These are phyloP conservation scores for Cordilura impudica DNA, from an alignment of 2,888 invertebrate species.

Conservation along the genomic window DNA sequence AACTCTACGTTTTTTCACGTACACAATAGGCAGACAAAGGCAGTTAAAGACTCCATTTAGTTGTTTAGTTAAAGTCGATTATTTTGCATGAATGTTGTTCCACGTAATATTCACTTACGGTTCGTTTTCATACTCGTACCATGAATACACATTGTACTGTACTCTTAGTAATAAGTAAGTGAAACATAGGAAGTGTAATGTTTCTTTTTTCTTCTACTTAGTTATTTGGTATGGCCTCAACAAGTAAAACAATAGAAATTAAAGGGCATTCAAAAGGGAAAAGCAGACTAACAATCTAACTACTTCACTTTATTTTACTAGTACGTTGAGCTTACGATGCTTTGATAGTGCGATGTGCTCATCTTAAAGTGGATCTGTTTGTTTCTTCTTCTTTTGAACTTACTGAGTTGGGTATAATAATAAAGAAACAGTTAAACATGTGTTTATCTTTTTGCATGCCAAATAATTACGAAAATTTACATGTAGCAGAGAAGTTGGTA, in stretches of 20 bases:
- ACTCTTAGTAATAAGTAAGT: background rate
- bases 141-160: constrained; percentile 9
- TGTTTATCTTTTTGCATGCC: constrained; percentile 40
- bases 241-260: constrained; percentile 56
- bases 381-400: background rate
- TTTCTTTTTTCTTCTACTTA: constrained; percentile 22
- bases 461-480: constrained; percentile 36
- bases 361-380: constrained; percentile 30
- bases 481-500: constrained; percentile 6
- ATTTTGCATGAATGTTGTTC: constrained; percentile 49
- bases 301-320: background rate
- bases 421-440: constrained; percentile 46
- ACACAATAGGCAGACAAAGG: constrained; percentile 8
- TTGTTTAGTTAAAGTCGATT: constrained; percentile 49
- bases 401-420: background rate
- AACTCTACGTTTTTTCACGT: constrained; percentile 21
- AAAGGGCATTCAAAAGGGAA: constrained; percentile 54
- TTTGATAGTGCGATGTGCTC: background rate
- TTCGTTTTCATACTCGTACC: background rate
- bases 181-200: constrained; percentile 50
- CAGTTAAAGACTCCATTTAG: constrained; percentile 43
- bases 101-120: constrained; percentile 44
- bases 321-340: background rate
- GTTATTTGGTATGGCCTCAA: constrained; percentile 28
- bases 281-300: constrained; percentile 32